A percentile compares a stretch with the other conserved stretches of the same genome.
phyloP scores from a whole-genome alignment of 2,888 invertebrate genomes.

The Yponomeuta cagnagella region DNA sequence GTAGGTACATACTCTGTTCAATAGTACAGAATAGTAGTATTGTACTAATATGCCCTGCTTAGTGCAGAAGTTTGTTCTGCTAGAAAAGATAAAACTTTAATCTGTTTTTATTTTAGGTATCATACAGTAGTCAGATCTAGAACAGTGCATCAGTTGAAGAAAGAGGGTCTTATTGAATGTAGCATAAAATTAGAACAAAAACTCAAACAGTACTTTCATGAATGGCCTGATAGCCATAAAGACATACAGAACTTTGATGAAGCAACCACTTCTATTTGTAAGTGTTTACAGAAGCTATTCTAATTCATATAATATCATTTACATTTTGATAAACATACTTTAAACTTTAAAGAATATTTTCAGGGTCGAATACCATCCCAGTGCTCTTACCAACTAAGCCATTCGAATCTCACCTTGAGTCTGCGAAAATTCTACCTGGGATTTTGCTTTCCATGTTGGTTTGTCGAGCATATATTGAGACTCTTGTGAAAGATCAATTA shows the following conservation, averaged over 20 bases:
- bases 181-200: conserved; percentile 46
- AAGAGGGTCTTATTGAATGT: conserved; percentile 41
- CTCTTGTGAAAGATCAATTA: background rate
- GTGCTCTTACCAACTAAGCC: too few species aligned
- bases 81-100: background rate
- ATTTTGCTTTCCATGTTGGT: too few species aligned
- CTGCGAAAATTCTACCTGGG: too few species aligned
- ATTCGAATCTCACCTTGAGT: too few species aligned
- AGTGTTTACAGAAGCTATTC: conserved; percentile 27
- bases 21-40: too few species aligned
- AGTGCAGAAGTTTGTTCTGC: too few species aligned
- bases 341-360: too few species aligned
- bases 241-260: conserved; percentile 41
- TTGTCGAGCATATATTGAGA: too few species aligned
- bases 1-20: too few species aligned
- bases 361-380: too few species aligned
- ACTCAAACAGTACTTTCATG: conserved; percentile 41
- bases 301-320: conserved; percentile 6
- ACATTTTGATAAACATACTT: background rate
- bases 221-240: conserved; percentile 48
- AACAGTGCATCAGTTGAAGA: conserved; percentile 50
- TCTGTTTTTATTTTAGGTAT: conserved; percentile 38
- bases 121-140: conserved; percentile 54
- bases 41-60: too few species aligned
- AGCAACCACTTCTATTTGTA: conserved; percentile 47